Evolutionary conservation across 2,797 vertebrate species (phyloP).

Genomic region (Peromyscus nudipes): DNA sequence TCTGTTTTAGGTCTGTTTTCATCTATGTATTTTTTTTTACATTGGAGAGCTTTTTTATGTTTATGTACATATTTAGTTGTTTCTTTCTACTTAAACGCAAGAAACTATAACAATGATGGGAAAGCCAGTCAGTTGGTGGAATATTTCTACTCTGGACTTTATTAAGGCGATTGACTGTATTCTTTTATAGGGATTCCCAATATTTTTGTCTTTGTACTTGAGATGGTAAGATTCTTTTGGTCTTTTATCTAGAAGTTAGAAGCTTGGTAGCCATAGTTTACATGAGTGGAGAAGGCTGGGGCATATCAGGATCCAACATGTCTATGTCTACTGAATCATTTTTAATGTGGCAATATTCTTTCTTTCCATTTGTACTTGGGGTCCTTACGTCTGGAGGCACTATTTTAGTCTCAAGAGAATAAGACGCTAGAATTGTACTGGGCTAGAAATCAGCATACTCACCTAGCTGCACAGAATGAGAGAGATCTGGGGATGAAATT

Average conservation of each 20-base stretch:
- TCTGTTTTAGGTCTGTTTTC: slow-evolving; percentile 5
- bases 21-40: slow-evolving; percentile 29
- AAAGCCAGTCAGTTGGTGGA: slow-evolving; percentile 37
- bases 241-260: slow-evolving; percentile 31
- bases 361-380: not conserved
- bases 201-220: slow-evolving; percentile 23
- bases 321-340: not conserved
- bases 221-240: slow-evolving; percentile 17
- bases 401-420: slow-evolving; percentile 31
- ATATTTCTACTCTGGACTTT: slow-evolving; percentile 10
- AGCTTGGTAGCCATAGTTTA: not conserved
- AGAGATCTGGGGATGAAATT: not conserved
- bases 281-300: not conserved
- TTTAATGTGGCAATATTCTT: not conserved
- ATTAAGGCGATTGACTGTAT: not conserved
- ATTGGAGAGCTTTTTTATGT: slow-evolving; percentile 18
- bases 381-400: not conserved
- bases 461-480: not conserved
- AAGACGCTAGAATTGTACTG: slow-evolving; percentile 43
- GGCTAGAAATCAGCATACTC: not conserved
- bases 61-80: slow-evolving; percentile 21
- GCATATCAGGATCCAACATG: not conserved
- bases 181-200: not conserved
- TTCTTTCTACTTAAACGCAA: slow-evolving; percentile 24
- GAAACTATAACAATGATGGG: slow-evolving; percentile 9